These are phyloP conservation scores for Amblyraja radiata DNA, from an alignment of 2,797 vertebrate genomes.

Conservation along the genomic window DNA sequence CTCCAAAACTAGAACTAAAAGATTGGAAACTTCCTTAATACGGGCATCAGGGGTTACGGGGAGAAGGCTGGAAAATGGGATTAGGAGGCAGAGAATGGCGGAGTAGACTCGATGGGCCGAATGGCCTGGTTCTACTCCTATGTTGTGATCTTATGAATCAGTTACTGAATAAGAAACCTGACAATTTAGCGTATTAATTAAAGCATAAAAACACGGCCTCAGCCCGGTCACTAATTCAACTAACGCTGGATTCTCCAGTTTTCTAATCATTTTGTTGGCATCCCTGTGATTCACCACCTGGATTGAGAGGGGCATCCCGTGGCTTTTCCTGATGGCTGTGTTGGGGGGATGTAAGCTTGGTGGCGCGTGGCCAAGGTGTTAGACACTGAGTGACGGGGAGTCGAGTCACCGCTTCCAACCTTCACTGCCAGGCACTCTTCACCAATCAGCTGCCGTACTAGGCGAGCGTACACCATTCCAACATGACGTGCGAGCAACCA, in stretches of 20 bases:
- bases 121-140: no score
- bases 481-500: background rate
- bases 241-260: background rate
- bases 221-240: background rate
- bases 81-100: no score
- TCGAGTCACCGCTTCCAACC: slow-evolving; percentile 26
- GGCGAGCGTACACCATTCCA: background rate
- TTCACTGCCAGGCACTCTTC: background rate
- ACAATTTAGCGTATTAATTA: background rate
- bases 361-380: slow-evolving; percentile 29
- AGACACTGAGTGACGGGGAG: slow-evolving; percentile 21
- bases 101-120: no score
- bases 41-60: no score
- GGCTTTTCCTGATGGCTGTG: slow-evolving; percentile 35
- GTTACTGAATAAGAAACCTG: background rate
- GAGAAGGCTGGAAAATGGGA: no score
- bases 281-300: slow-evolving; percentile 23
- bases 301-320: slow-evolving; percentile 21
- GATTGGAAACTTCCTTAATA: background rate
- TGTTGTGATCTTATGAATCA: background rate
- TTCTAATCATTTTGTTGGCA: slow-evolving; percentile 30
- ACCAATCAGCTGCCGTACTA: background rate
- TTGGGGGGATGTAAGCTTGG: background rate
- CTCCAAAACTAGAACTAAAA: no score
- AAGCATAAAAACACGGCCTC: background rate